Evolutionary conservation across 2,888 invertebrate species (phyloP), one percentile per base, ranked within the genome.

Genomic region (Lycaena phlaeas): DNA sequence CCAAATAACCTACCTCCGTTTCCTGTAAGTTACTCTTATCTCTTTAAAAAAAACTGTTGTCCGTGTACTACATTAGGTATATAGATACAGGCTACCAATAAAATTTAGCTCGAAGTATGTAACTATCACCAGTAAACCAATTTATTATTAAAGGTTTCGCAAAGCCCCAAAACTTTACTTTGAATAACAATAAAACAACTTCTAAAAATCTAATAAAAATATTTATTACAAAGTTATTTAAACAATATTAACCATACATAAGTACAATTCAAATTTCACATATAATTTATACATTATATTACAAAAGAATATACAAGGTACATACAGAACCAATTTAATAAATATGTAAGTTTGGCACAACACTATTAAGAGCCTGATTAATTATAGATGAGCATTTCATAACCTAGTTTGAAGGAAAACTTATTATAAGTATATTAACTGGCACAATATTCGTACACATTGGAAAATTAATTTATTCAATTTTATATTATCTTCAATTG

Each of bases 371-470:
- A 22, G 26, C 28, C 14, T 28, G 27, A 25, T 15, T 17, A 18
- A 10, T 12, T n/a, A 7, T 22, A 18, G 30, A 40, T 34, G 22
- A 15, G 30, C 39, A 17, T 10, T 36, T 14, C 26, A 36, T 29
- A 39, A 39, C 27, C 36, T 25, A 36, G 14, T 25, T 2, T 4
- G 2, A 5, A 22, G 5, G 9, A 6, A 22, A 6, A 22, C 28
- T 29, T 7, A 29, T 29, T 34, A 18, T 22, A 22, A 22, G 22
- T 22, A 69, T 52, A 63, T 58, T 76, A 78, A 78, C 79, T 79
- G 78, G 78, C 79, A 79, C 77, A 76, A 70, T 68, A 75, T 74
- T 76, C 75, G 62, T 73, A 69, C 46, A 62, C 43, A 38, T 38
- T 42, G n/a, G n/a, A n/a, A n/a, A n/a, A n/a, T n/a, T n/a, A n/a